phyloP scores from a whole-genome alignment of 2,113 vertebrate species.

The Egretta garzetta region DNA sequence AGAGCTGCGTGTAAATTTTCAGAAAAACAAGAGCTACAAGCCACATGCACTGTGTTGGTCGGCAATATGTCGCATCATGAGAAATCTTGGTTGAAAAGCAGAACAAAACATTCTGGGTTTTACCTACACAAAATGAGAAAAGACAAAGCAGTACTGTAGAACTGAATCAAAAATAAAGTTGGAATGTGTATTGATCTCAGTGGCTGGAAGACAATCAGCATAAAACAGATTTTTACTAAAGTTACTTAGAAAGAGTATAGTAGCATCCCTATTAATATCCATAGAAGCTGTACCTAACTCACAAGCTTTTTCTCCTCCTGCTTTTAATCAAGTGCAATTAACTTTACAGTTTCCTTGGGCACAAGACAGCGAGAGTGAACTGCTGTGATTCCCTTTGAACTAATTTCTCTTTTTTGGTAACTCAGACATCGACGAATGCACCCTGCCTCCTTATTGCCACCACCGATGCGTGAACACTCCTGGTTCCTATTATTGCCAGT shows the following conservation, averaged over 20 bases:
- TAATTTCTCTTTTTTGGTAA: constrained; percentile 28
- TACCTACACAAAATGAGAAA: neutral
- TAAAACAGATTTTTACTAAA: neutral
- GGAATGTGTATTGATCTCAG: neutral
- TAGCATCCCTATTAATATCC: neutral
- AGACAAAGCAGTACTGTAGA: neutral
- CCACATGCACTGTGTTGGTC: neutral
- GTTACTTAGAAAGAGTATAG: neutral
- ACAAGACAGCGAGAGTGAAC: neutral
- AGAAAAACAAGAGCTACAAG: neutral
- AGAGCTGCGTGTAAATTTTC: fast-evolving
- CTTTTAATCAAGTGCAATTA: neutral
- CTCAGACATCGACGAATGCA: constrained; percentile 91
- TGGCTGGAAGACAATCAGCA: neutral
- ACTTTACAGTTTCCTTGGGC: neutral
- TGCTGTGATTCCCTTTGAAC: neutral
- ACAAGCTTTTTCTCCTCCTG: neutral
- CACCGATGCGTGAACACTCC: constrained; percentile 91
- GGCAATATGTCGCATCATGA: neutral
- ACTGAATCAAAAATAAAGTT: neutral
- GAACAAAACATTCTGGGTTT: neutral
- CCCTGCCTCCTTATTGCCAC: constrained; percentile 87
- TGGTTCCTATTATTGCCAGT: constrained; percentile 94
- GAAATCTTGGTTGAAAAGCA: neutral
- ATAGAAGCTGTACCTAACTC: neutral